Percentiles rank a stretch among this genome's conserved stretches.
Conservation (phyloP, 2,113 vertebrate genomes). For the Aphyosemion australe region DNA sequence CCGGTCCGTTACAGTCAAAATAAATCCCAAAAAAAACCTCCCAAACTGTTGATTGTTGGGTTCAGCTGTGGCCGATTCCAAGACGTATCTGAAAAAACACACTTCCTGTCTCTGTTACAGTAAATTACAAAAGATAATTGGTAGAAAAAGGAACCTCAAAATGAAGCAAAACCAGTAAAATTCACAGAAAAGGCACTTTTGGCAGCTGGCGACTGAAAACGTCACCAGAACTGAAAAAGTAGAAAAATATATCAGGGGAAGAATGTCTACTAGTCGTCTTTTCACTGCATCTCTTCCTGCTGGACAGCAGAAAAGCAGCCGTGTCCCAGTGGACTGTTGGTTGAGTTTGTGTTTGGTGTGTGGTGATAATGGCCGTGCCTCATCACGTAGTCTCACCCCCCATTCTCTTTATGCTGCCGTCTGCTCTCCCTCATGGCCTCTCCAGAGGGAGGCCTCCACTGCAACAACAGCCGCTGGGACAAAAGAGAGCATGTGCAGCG, state of each 20-base stretch:
- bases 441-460: conserved; percentile 49
- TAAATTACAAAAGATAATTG: background rate
- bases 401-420: conserved; percentile 20
- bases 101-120: background rate
- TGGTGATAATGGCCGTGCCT: conserved; percentile 41
- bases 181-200: conserved; percentile 71
- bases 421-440: conserved; percentile 55
- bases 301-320: conserved; percentile 22
- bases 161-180: background rate
- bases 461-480: conserved; percentile 57
- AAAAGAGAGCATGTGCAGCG: conserved; percentile 53
- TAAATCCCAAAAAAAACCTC: background rate
- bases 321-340: background rate
- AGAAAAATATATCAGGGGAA: conserved; percentile 14
- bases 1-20: background rate
- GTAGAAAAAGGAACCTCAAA: background rate
- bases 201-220: conserved; percentile 9
- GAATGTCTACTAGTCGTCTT: background rate
- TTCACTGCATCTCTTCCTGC: conserved; percentile 41
- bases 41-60: conserved; percentile 26
- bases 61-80: background rate
- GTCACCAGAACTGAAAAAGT: conserved; percentile 11
- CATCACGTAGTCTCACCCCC: conserved; percentile 60
- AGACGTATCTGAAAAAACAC: too few species aligned
- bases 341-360: conserved; percentile 22